phyloP scores from a whole-genome alignment of 1,140 invertebrate genomes.

The Tenebrio molitor region DNA sequence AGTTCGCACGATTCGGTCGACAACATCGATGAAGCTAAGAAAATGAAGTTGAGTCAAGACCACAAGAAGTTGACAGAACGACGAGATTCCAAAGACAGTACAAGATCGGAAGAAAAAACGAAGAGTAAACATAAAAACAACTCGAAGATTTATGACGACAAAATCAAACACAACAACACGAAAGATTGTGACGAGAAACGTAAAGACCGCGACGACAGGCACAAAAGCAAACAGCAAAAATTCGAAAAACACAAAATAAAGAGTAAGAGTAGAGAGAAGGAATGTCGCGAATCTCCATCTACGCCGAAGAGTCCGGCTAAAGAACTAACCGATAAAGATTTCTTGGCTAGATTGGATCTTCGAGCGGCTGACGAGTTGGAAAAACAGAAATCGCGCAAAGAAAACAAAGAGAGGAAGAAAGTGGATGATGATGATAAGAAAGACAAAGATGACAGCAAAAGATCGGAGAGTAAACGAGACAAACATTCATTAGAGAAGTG shows the following conservation, averaged over 20 bases:
- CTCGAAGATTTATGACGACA: constrained; percentile 55
- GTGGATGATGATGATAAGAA: constrained; percentile 58
- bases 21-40: constrained; percentile 75
- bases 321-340: constrained; percentile 73
- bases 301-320: constrained; percentile 42
- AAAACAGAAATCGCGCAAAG: constrained; percentile 70
- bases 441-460: constrained; percentile 55
- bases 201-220: constrained; percentile 63
- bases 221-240: constrained; percentile 62
- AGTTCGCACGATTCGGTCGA: constrained; percentile 82
- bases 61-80: constrained; percentile 72
- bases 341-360: constrained; percentile 74
- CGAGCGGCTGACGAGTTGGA: constrained; percentile 71
- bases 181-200: constrained; percentile 58
- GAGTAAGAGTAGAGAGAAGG: constrained; percentile 64
- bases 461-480: constrained; percentile 52
- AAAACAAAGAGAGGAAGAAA: constrained; percentile 72
- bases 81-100: constrained; percentile 80
- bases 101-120: constrained; percentile 60
- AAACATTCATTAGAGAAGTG: constrained; percentile 48
- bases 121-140: constrained; percentile 63
- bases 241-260: constrained; percentile 63
- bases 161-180: constrained; percentile 54
- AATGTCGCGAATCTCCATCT: constrained; percentile 55
- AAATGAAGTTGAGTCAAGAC: constrained; percentile 75